These are phyloP conservation scores for Aethes cnicana DNA, from an alignment of 2,888 invertebrate genomes.

Conservation along the genomic window DNA sequence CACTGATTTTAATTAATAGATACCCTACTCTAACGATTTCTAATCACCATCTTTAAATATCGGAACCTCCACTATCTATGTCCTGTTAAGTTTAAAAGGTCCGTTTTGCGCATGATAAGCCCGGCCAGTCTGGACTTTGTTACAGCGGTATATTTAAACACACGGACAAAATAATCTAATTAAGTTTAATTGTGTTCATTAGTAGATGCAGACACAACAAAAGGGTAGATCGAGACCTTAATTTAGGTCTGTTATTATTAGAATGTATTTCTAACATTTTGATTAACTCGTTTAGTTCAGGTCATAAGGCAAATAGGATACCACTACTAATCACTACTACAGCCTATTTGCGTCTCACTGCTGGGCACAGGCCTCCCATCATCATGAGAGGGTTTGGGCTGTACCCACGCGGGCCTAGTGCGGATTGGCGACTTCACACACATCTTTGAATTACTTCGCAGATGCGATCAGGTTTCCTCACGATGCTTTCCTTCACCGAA, in stretches of 20 bases:
- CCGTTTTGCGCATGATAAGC: slow-evolving; percentile 25
- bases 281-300: slow-evolving; percentile 37
- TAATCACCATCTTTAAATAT: neutral
- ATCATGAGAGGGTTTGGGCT: too few species aligned
- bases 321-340: too few species aligned
- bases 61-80: neutral
- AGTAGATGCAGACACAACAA: slow-evolving; percentile 14
- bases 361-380: too few species aligned
- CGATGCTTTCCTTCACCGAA: too few species aligned
- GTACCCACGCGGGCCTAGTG: too few species aligned
- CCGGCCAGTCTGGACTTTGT: slow-evolving; percentile 48
- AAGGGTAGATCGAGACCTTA: slow-evolving; percentile 16
- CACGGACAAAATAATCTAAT: slow-evolving; percentile 43
- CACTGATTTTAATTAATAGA: too few species aligned
- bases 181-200: slow-evolving; percentile 33
- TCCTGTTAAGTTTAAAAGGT: neutral
- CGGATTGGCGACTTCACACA: too few species aligned
- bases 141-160: slow-evolving; percentile 42
- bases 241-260: slow-evolving; percentile 24
- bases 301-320: slow-evolving; percentile 49
- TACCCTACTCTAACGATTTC: too few species aligned
- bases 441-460: too few species aligned
- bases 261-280: slow-evolving; percentile 37
- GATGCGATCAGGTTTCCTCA: too few species aligned
- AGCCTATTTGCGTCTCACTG: too few species aligned